phyloP scores from a whole-genome alignment of 1,140 invertebrate species.

The Platorchestia sp. region DNA sequence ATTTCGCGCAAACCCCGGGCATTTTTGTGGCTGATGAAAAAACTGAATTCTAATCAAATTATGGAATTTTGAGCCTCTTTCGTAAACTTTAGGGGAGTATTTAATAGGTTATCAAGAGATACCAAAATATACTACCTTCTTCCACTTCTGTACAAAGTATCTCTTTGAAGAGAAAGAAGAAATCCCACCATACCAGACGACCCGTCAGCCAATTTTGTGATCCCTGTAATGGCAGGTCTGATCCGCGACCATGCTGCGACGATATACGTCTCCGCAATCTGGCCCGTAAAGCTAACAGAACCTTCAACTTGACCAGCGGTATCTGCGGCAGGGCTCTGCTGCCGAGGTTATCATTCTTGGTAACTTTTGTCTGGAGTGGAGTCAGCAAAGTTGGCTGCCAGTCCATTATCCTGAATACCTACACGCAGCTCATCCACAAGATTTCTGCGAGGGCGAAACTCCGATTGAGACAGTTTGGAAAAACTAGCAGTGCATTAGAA shows the following conservation, averaged over 20 bases:
- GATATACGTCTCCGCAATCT: background rate
- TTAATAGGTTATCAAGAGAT: background rate
- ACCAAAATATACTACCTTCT: too few species aligned
- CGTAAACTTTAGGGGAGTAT: background rate
- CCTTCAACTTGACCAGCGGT: constrained; percentile 39
- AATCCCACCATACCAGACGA: background rate
- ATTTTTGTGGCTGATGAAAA: background rate
- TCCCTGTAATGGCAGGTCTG: background rate
- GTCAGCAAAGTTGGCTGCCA: constrained; percentile 47
- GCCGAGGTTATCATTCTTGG: constrained; percentile 43
- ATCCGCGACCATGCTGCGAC: background rate
- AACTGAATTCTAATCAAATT: background rate
- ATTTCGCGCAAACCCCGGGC: background rate
- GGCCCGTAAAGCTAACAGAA: background rate
- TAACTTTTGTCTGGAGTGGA: constrained; percentile 47
- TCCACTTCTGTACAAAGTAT: too few species aligned
- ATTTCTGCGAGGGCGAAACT: background rate
- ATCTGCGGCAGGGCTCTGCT: constrained; percentile 1
- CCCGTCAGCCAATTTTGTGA: background rate
- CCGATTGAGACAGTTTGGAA: background rate
- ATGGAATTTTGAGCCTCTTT: background rate
- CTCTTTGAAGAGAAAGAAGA: background rate
- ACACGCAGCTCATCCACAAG: constrained; percentile 1
- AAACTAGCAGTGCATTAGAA: background rate
- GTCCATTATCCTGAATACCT: constrained; percentile 44